phyloP scores from a whole-genome alignment of 1,140 invertebrate species.

The Lordiphosa clarofinis region DNA sequence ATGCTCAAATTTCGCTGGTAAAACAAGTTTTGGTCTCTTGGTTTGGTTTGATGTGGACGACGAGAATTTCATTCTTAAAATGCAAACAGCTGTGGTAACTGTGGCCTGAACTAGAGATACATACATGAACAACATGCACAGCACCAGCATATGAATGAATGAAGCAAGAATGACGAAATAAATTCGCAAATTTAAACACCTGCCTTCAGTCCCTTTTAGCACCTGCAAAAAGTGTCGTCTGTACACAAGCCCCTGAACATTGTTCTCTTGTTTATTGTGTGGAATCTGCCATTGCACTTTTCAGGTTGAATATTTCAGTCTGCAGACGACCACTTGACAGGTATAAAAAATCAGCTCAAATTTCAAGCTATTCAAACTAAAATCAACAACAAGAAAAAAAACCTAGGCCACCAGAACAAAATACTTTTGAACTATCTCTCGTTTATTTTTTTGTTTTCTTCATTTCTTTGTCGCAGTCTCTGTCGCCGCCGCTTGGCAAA shows the following conservation, averaged over 20 bases:
- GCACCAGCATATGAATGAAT: slow-evolving; percentile 64
- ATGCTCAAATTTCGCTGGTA: slow-evolving; percentile 53
- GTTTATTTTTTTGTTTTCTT: not conserved
- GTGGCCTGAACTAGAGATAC: not conserved
- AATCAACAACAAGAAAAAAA: slow-evolving; percentile 6
- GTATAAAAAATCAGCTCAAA: slow-evolving; percentile 32
- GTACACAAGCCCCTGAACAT: slow-evolving; percentile 2
- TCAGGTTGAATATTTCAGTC: slow-evolving; percentile 32
- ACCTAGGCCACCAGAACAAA: slow-evolving; percentile 11
- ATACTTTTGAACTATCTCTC: slow-evolving; percentile 7
- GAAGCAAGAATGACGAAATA: slow-evolving; percentile 39
- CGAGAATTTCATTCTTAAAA: slow-evolving; percentile 73
- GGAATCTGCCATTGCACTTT: slow-evolving; percentile 64
- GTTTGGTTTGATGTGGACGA: slow-evolving; percentile 34
- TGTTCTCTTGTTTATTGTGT: slow-evolving; percentile 54
- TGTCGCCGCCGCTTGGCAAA: slow-evolving; percentile 16
- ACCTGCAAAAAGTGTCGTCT: slow-evolving; percentile 57
- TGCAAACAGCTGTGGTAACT: slow-evolving; percentile 66
- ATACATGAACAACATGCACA: slow-evolving; percentile 36
- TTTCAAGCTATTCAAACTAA: slow-evolving; percentile 37
- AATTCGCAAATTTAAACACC: slow-evolving; percentile 63
- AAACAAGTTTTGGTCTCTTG: slow-evolving; percentile 49
- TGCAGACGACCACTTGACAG: not conserved
- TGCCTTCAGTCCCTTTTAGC: slow-evolving; percentile 23
- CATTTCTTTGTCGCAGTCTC: slow-evolving; percentile 1